Base-by-base conservation (phyloP, 2,113 vertebrate species). In the Tenrec ecaudatus region DNA sequence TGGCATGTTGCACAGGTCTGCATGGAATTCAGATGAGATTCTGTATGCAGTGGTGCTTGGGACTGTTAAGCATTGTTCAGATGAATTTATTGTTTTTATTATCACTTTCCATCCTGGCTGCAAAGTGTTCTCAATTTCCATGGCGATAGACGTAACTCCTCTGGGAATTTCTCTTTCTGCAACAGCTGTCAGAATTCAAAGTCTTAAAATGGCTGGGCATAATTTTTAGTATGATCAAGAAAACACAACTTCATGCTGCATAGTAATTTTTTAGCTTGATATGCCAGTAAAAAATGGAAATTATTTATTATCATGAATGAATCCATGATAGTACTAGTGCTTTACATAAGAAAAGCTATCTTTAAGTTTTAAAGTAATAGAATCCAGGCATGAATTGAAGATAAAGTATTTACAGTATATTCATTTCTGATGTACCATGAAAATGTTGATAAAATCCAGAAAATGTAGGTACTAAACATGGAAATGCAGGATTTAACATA, bases 171-270 rank as follows among this genome's bases (percentile, higher is more conserved):
- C 23, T 93, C 43, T 79, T 38, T 91, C 82, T 82, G 33, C 25
- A 92, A 80, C 31, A 88, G 68, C 43, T 95, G 43, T 94, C 64
- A 95, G 66, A 79, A 60, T 86, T 90, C 82, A 87, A 17, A 91
- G 22, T 94, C 79, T 88, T 92, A 47, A 90, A 80, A 82, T 15
- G 29, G 9, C 36, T 93, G 33, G 33, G 36, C 78, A 27, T 73
- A 58, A 62, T 84, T 92, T 81, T 94, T 88, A 77, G 43, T 88
- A 43, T 88, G 40, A 88, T 83, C 58, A 71, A 60, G 81, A 89
- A 91, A 89, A 57, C 31, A 60, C 15, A 88, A 64, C 58, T 82
- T 84, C 62, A 25, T 88, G n/a, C 38, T 79, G 19, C 73, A 60
- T 62, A 92, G 36, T 94, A 62, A 86, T 80, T 91, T 75, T 12